Evolutionary conservation across 1,140 invertebrate species (phyloP), one percentile per base, ranked within the genome.

Genomic region (Himalopsyche phryganea): DNA sequence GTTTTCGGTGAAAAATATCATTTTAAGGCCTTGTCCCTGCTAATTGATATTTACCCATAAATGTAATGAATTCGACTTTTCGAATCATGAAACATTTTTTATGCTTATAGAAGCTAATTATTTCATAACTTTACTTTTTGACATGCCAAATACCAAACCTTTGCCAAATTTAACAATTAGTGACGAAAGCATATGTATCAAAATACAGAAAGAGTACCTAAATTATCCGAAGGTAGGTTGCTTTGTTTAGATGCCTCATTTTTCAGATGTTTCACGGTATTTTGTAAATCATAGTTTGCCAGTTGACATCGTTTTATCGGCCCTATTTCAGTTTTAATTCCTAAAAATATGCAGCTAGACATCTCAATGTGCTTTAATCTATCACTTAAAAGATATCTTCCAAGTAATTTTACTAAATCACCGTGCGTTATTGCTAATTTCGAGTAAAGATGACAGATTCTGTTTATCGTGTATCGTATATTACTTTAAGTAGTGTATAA

Each of bases 211-310:
- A n/a, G n/a, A n/a, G n/a, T 51, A 61, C 60, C 54, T 14, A 61
- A 55, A n/a, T 11, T 33, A 14, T 61, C 53, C 3, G 33, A 9
- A n/a, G 60, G 36, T 9, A 51, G 32, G n/a, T 55, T 50, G 15
- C 50, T 50, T 49, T 56, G 19, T 47, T 59, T 63, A 35, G 61
- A 58, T 19, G 56, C 61, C 20, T 59, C 57, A n/a, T 56, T 40
- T 42, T 56, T 63, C 10, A 63, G 48, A 35, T 19, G 36, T 57
- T 51, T 47, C 9, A 51, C 41, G 20, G 44, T 55, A 20, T 51
- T 19, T 4, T 61, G 33, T n/a, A 56, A 38, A 36, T 50, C 46
- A 28, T 41, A 42, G 28, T 50, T 52, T 35, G 35, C 48, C 23
- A 50, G 23, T 35, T 32, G 19, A 15, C 38, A 14, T 14, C 32